phyloP scores from a whole-genome alignment of 2,888 invertebrate species.

The Rhodophaea formosa region DNA sequence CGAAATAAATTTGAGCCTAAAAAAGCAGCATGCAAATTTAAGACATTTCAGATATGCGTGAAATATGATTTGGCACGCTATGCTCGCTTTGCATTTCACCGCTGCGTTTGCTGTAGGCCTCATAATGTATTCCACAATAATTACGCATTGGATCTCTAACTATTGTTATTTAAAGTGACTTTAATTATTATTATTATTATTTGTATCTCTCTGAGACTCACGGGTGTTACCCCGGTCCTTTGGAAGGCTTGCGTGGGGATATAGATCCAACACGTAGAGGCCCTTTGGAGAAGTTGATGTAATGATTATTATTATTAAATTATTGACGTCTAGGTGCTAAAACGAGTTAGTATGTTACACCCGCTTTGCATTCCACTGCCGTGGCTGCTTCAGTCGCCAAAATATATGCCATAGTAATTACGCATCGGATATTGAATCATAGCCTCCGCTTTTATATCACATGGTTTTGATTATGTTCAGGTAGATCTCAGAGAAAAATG shows the following conservation, averaged over 20 bases:
- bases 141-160: conserved; percentile 25
- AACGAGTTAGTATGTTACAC: conserved; percentile 24
- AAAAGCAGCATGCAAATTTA: conserved; percentile 4
- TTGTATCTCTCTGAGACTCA: too few relatives aligned
- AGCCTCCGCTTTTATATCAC: not conserved
- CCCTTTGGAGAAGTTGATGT: too few relatives aligned
- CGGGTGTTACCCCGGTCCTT: too few relatives aligned
- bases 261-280: too few relatives aligned
- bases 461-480: not conserved
- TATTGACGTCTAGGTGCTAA: not conserved
- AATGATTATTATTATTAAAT: too few relatives aligned
- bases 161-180: too few relatives aligned
- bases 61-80: conserved; percentile 24
- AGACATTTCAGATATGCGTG: conserved; percentile 6
- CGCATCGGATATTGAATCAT: conserved; percentile 23
- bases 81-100: conserved; percentile 28
- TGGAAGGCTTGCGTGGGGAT: too few relatives aligned
- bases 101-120: conserved; percentile 19
- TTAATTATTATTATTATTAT: too few relatives aligned
- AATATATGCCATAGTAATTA: conserved; percentile 27
- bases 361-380: conserved; percentile 27
- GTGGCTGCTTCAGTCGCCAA: conserved; percentile 19
- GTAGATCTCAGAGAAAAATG: too few relatives aligned
- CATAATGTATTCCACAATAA: conserved; percentile 25
- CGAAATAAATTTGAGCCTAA: not conserved